Percentiles rank a stretch among this genome's conserved stretches.
Evolutionary conservation across 2,888 invertebrate species (phyloP).

Genomic region (Drosophila demipolita): DNA sequence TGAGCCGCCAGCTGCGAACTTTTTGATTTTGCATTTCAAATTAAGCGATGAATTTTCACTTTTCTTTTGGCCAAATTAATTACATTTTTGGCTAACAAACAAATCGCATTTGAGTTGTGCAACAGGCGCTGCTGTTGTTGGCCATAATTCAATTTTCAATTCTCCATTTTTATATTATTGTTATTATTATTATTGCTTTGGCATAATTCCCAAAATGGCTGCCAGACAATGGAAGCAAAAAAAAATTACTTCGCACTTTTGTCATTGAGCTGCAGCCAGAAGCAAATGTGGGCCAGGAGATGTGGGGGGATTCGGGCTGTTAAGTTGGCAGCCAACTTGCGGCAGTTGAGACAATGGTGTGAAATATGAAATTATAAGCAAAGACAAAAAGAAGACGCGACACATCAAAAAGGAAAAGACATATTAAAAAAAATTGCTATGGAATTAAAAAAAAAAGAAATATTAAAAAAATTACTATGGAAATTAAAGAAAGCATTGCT

Average conservation of each 20-base stretch:
- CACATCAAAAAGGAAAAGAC: background rate
- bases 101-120: slow-evolving; percentile 34
- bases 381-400: background rate
- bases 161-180: slow-evolving; percentile 63
- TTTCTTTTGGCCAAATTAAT: slow-evolving; percentile 49
- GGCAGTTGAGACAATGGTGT: slow-evolving; percentile 70
- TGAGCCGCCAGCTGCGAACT: slow-evolving; percentile 55
- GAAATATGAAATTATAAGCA: slow-evolving; percentile 82
- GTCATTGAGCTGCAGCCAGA: slow-evolving; percentile 39
- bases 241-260: slow-evolving; percentile 64
- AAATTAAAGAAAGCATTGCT: background rate
- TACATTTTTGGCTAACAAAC: slow-evolving; percentile 35
- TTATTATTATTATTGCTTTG: slow-evolving; percentile 78
- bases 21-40: slow-evolving; percentile 77
- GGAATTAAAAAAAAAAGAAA: background rate
- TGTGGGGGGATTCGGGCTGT: background rate
- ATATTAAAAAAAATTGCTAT: too few species aligned
- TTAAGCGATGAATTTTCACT: slow-evolving; percentile 59
- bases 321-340: slow-evolving; percentile 53
- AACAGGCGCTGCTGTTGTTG: slow-evolving; percentile 34
- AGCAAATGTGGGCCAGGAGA: background rate
- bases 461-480: background rate
- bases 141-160: slow-evolving; percentile 7
- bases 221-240: slow-evolving; percentile 41
- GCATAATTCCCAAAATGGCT: slow-evolving; percentile 61